phyloP scores from a whole-genome alignment of 2,888 invertebrate species.

The Tetragonisca angustula region DNA sequence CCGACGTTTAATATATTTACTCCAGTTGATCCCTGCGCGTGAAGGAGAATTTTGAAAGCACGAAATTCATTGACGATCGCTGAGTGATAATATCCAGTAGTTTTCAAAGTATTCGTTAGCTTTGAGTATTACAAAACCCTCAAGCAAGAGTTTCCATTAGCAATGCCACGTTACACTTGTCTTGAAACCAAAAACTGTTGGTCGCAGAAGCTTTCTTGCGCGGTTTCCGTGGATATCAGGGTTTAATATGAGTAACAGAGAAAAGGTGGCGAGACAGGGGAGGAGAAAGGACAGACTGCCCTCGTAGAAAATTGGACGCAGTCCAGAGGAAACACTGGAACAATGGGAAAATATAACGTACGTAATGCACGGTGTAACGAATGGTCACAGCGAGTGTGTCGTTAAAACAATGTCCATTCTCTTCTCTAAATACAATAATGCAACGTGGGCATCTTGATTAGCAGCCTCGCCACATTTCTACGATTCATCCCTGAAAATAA shows the following conservation, averaged over 20 bases:
- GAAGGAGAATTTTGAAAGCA: too few relatives aligned
- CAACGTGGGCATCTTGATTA: neutral
- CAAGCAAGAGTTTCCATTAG: neutral
- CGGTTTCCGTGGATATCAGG: neutral
- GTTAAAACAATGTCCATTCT: slow-evolving; percentile 22
- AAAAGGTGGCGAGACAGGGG: slow-evolving; percentile 4
- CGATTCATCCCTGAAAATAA: too few relatives aligned
- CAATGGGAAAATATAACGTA: slow-evolving; percentile 24
- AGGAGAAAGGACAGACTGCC: slow-evolving; percentile 4
- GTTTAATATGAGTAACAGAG: slow-evolving; percentile 25
- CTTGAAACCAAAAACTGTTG: neutral
- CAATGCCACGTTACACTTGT: neutral
- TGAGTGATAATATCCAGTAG: too few relatives aligned
- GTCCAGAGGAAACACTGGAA: slow-evolving; percentile 21
- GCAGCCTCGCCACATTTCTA: neutral
- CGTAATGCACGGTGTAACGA: slow-evolving; percentile 33
- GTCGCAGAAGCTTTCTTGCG: neutral
- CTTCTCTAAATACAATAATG: neutral
- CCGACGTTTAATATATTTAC: too few relatives aligned
- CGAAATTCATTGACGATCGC: too few relatives aligned
- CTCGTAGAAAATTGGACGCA: slow-evolving; percentile 27
- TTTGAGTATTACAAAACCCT: neutral
- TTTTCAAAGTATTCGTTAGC: too few relatives aligned
- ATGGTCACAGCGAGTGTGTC: slow-evolving; percentile 8
- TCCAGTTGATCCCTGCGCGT: too few relatives aligned